These are phyloP conservation scores for Emys orbicularis DNA, from an alignment of 2,797 vertebrate genomes.

Conservation along the genomic window DNA sequence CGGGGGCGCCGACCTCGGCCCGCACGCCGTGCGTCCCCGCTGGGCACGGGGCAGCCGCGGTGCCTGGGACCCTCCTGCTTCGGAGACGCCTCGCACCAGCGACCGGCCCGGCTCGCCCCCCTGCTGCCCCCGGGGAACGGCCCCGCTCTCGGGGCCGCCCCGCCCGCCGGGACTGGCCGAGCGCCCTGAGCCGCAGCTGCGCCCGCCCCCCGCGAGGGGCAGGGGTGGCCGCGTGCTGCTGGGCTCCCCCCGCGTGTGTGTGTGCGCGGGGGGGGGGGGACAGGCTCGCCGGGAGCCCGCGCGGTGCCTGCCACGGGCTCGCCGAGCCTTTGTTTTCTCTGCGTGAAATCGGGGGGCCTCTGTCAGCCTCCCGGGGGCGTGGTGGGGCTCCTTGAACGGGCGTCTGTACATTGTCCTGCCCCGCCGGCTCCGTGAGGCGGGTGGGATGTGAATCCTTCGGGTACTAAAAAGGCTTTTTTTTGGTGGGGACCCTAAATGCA, in stretches of 20 bases:
- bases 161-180: slow-evolving; percentile 21
- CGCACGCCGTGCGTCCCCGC: slow-evolving; percentile 6
- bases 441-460: no score
- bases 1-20: background rate
- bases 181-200: background rate
- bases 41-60: background rate
- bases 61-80: background rate
- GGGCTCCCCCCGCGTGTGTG: background rate
- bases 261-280: background rate
- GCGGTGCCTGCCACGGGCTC: background rate
- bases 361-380: slow-evolving; percentile 9
- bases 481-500: no score
- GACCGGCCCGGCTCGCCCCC: slow-evolving; percentile 19
- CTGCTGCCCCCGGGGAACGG: slow-evolving; percentile 28
- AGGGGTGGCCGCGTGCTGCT: slow-evolving; percentile 25
- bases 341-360: background rate
- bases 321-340: background rate
- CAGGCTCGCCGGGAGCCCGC: background rate
- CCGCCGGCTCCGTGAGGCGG: background rate
- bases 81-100: slow-evolving; percentile 24
- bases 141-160: slow-evolving; percentile 21
- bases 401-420: background rate
- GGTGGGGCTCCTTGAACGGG: background rate
- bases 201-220: background rate
- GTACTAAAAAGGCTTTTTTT: background rate